Percentiles rank a stretch among this genome's conserved stretches.
phyloP scores from a whole-genome alignment of 1,140 invertebrate species.

The Anoplolepis gracilipes region DNA sequence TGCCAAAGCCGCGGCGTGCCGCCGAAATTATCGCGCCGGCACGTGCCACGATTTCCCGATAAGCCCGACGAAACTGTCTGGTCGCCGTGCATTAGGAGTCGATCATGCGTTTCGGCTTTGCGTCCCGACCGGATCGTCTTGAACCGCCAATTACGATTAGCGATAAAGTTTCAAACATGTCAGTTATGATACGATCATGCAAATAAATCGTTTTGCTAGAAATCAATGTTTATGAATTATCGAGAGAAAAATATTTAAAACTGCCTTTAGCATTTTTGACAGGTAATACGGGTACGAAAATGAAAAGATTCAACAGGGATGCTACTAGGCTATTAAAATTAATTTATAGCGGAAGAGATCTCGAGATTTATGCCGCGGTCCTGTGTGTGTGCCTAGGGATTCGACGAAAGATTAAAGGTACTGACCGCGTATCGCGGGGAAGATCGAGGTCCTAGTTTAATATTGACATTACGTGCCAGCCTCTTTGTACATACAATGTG shows the following conservation, averaged over 20 bases:
- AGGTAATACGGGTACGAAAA: background rate
- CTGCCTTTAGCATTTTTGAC: background rate
- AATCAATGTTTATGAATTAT: background rate
- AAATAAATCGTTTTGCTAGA: background rate
- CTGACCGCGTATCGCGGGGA: slow-evolving; percentile 46
- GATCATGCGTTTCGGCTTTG: slow-evolving; percentile 66
- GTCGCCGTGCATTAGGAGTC: slow-evolving; percentile 41
- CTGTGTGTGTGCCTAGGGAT: slow-evolving; percentile 29
- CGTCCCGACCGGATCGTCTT: background rate
- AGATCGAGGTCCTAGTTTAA: slow-evolving; percentile 65
- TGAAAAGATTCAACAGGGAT: background rate
- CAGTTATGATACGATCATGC: background rate
- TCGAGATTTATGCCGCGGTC: slow-evolving; percentile 12
- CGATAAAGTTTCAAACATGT: background rate
- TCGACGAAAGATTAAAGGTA: slow-evolving; percentile 59
- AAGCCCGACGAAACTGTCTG: slow-evolving; percentile 27
- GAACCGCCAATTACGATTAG: background rate
- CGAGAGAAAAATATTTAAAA: background rate
- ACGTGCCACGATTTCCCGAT: slow-evolving; percentile 57
- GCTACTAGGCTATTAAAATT: slow-evolving; percentile 24
- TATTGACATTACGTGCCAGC: slow-evolving; percentile 73
- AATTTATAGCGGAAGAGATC: slow-evolving; percentile 9
- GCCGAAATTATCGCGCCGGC: slow-evolving; percentile 55
- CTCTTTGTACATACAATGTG: slow-evolving; percentile 62
- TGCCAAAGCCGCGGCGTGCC: slow-evolving; percentile 52